A percentile compares a stretch with the other conserved stretches of the same genome.
phyloP scores from a whole-genome alignment of 2,113 vertebrate genomes.

The Canis aureus region DNA sequence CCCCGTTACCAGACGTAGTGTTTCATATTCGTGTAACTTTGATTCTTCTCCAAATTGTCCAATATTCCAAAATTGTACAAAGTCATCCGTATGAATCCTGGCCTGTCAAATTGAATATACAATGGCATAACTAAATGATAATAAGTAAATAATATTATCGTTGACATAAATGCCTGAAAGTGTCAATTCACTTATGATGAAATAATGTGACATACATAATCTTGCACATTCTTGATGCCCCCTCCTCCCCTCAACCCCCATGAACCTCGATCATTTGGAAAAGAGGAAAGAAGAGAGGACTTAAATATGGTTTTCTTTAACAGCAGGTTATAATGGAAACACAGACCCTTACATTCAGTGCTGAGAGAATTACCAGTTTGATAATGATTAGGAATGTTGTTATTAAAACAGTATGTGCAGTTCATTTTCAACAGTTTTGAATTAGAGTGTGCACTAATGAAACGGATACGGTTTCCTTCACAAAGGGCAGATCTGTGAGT shows the following conservation, averaged over 20 bases:
- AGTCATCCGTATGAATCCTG: conserved; percentile 7
- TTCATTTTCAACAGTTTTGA: conserved; percentile 94
- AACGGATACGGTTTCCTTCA: conserved; percentile 93
- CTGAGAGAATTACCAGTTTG: conserved; percentile 92
- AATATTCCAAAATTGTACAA: conserved; percentile 29
- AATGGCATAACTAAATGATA: conserved; percentile 31
- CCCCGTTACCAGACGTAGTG: background rate
- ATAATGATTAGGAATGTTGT: conserved; percentile 92
- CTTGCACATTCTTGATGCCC: conserved; percentile 51
- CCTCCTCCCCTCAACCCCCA: background rate
- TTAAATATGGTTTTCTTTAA: conserved; percentile 87
- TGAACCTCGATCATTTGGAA: conserved; percentile 74
- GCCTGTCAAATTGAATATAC: conserved; percentile 5
- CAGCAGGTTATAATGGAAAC: conserved; percentile 90
- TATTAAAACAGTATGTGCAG: conserved; percentile 94
- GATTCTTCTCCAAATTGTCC: conserved; percentile 4
- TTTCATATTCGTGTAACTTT: background rate
- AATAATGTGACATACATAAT: conserved; percentile 9
- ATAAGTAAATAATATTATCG: conserved; percentile 56
- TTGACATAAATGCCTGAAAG: conserved; percentile 69
- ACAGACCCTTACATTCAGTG: conserved; percentile 87
- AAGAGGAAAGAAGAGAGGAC: conserved; percentile 81
- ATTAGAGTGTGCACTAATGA: conserved; percentile 93
- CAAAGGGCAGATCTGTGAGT: conserved; percentile 93
- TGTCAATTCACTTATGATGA: conserved; percentile 39